phyloP scores from a whole-genome alignment of 2,113 vertebrate genomes.

The Nibea albiflora region DNA sequence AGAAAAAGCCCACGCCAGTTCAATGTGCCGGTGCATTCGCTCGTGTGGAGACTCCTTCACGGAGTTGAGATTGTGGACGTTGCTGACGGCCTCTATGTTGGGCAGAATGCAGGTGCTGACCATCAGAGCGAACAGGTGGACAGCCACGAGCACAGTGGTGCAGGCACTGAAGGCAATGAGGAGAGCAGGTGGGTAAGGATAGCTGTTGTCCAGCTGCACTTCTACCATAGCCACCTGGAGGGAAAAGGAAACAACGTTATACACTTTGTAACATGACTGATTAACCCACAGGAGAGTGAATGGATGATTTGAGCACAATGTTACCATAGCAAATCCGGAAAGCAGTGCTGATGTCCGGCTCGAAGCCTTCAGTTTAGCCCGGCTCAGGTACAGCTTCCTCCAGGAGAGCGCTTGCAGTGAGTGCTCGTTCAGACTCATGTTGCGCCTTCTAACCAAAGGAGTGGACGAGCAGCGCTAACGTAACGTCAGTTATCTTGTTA shows the following conservation, averaged over 20 bases:
- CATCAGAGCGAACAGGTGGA: conserved; percentile 97
- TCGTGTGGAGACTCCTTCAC: conserved; percentile 98
- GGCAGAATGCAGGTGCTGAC: conserved; percentile 99
- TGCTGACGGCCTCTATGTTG: conserved; percentile 98
- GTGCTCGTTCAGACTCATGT: conserved; percentile 90
- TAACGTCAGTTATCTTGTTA: conserved; percentile 16
- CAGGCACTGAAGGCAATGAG: conserved; percentile 98
- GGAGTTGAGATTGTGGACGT: conserved; percentile 99
- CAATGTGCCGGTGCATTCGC: conserved; percentile 97
- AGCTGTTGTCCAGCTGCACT: conserved; percentile 96
- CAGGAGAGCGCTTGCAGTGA: conserved; percentile 97
- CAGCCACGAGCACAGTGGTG: conserved; percentile 95
- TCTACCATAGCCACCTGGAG: conserved; percentile 98
- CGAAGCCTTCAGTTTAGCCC: conserved; percentile 97
- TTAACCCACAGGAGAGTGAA: not conserved
- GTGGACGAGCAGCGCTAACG: not conserved
- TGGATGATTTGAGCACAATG: not conserved
- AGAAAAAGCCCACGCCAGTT: conserved; percentile 98
- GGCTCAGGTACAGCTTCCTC: conserved; percentile 97
- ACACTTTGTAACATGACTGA: conserved; percentile 46
- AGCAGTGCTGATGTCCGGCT: conserved; percentile 96
- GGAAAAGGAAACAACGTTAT: conserved; percentile 12
- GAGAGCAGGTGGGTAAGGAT: conserved; percentile 93
- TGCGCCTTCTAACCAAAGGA: not conserved
- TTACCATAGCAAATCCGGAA: conserved; percentile 98